phyloP scores from a whole-genome alignment of 2,113 vertebrate species.

The Synodontis membranacea region DNA sequence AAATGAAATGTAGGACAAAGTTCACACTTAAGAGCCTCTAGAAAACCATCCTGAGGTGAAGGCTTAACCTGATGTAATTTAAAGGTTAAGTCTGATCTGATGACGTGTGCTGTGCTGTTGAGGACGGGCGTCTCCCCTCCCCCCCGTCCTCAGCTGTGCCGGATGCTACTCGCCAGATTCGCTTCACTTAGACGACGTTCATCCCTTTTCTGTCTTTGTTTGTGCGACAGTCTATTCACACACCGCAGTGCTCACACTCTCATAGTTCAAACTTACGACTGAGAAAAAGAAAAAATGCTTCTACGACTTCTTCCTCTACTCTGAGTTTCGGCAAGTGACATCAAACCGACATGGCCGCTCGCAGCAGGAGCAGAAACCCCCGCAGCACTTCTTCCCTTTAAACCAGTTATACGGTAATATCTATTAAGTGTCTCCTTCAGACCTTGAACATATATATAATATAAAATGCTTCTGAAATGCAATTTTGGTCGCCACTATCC shows the following conservation, averaged over 20 bases:
- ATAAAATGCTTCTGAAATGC: not conserved
- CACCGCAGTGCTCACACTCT: not conserved
- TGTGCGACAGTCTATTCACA: not conserved
- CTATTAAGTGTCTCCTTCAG: not conserved
- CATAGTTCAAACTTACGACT: not conserved
- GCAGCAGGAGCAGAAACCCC: not conserved
- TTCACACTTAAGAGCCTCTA: constrained; percentile 25
- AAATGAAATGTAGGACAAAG: constrained; percentile 45
- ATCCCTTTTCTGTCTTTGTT: not conserved
- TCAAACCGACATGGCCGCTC: not conserved
- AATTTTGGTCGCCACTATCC: not conserved
- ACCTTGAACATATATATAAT: too few relatives aligned
- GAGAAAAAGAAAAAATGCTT: not conserved
- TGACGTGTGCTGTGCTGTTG: constrained; percentile 24
- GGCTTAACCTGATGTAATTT: not conserved
- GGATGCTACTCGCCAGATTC: constrained; percentile 36
- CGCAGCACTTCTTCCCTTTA: not conserved
- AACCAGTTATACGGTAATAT: not conserved
- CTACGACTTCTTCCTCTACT: not conserved
- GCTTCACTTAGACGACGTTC: constrained; percentile 27
- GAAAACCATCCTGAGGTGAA: not conserved
- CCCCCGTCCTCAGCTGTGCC: constrained; percentile 53
- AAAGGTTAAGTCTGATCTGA: constrained; percentile 45
- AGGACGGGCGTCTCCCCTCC: constrained; percentile 23
- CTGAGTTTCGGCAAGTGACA: not conserved